Conservation (phyloP, 2,888 invertebrate species). For the Eupeodes latifasciatus region DNA sequence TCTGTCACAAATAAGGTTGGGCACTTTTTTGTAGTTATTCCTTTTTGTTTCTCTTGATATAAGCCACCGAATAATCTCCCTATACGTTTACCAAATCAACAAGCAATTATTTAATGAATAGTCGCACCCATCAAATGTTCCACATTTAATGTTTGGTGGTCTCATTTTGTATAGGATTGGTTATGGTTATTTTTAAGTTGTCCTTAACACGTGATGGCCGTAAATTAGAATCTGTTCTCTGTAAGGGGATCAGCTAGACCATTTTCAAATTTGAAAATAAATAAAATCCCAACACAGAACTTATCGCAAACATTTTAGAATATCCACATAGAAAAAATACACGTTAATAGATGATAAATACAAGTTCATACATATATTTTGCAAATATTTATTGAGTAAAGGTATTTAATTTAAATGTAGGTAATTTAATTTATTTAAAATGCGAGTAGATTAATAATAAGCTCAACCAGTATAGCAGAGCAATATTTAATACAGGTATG, state of each 20-base stretch:
- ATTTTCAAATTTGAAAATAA: background rate
- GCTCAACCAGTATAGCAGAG: no score
- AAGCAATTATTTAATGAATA: conserved; percentile 65
- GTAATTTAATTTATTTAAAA: no score
- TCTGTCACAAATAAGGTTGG: conserved; percentile 30
- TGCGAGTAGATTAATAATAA: no score
- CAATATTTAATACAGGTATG: no score
- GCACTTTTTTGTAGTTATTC: background rate
- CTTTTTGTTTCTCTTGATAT: conserved; percentile 22
- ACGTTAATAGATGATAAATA: no score
- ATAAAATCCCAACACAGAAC: background rate
- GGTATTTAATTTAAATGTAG: no score
- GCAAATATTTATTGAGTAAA: no score
- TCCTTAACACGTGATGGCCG: conserved; percentile 39
- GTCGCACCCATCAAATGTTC: conserved; percentile 64
- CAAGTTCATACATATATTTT: no score
- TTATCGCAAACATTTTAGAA: background rate
- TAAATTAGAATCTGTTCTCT: conserved; percentile 15
- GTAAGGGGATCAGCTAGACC: background rate
- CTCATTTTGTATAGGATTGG: conserved; percentile 53
- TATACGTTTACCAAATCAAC: conserved; percentile 21
- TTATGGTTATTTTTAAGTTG: conserved; percentile 44
- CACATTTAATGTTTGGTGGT: conserved; percentile 50
- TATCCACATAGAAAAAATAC: no score
- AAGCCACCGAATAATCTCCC: conserved; percentile 8